A percentile compares a stretch with the other conserved stretches of the same genome.
These are phyloP conservation scores for Enteromius anoplus DNA, from an alignment of 2,797 vertebrate species.

Conservation along the genomic window DNA sequence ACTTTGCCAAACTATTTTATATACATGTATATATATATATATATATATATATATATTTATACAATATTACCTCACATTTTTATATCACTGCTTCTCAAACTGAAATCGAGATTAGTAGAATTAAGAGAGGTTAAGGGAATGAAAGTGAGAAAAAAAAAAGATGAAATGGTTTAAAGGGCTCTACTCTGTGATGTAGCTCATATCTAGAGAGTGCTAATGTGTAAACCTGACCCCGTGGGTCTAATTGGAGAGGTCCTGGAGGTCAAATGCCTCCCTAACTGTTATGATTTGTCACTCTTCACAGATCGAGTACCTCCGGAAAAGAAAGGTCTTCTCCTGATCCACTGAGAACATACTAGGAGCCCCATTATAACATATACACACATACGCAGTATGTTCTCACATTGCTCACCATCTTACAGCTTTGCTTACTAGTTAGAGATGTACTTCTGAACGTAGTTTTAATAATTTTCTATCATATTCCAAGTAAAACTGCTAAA, in stretches of 20 bases:
- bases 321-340: constrained; percentile 40
- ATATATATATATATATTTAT: too few relatives aligned
- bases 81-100: background rate
- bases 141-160: constrained; percentile 18
- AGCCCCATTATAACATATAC: background rate
- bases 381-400: constrained; percentile 15
- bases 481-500: background rate
- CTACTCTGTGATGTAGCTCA: constrained; percentile 45
- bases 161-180: constrained; percentile 27
- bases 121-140: background rate
- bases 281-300: constrained; percentile 73
- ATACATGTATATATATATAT: too few relatives aligned
- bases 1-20: too few relatives aligned
- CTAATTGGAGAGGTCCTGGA: constrained; percentile 66
- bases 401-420: constrained; percentile 12
- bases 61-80: background rate
- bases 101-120: background rate
- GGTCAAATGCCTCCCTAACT: constrained; percentile 74
- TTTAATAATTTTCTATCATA: background rate
- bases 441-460: background rate
- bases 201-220: constrained; percentile 57
- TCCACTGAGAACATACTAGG: constrained; percentile 32
- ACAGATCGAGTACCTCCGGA: constrained; percentile 53
- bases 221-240: constrained; percentile 65
- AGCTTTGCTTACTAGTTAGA: background rate